These are phyloP conservation scores for Wiebesia pumilae DNA, from an alignment of 1,140 invertebrate genomes.

Conservation along the genomic window DNA sequence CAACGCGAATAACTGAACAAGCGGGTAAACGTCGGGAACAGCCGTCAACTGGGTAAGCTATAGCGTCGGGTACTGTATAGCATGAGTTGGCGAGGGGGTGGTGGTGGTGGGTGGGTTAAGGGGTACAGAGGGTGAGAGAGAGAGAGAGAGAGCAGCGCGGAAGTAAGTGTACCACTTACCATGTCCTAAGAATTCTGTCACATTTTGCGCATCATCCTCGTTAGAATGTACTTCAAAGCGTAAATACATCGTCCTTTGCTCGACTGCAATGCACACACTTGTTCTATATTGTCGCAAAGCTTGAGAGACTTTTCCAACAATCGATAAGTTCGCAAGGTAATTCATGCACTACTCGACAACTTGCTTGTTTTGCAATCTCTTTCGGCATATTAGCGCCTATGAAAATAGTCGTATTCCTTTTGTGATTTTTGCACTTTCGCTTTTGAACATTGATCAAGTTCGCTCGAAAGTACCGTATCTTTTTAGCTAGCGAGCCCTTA, in stretches of 20 bases:
- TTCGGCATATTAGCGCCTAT: not conserved
- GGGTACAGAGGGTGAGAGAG: not conserved
- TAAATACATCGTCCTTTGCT: conserved; percentile 11
- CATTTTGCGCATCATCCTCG: not conserved
- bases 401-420: not conserved
- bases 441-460: too few species aligned
- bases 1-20: conserved; percentile 5
- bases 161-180: conserved; percentile 17
- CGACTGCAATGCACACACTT: not conserved
- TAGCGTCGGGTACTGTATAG: not conserved
- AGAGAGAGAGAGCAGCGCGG: not conserved
- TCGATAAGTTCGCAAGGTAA: conserved; percentile 1
- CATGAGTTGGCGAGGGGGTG: too few species aligned
- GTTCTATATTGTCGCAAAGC: conserved; percentile 8
- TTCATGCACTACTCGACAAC: not conserved
- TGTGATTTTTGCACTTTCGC: too few species aligned
- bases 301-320: not conserved
- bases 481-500: too few species aligned
- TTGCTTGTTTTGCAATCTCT: not conserved
- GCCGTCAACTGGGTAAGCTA: not conserved
- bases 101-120: too few species aligned
- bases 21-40: not conserved
- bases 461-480: too few species aligned
- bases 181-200: not conserved
- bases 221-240: conserved; percentile 7